phyloP scores from a whole-genome alignment of 2,888 invertebrate species.

The Philhelius pedissequus region DNA sequence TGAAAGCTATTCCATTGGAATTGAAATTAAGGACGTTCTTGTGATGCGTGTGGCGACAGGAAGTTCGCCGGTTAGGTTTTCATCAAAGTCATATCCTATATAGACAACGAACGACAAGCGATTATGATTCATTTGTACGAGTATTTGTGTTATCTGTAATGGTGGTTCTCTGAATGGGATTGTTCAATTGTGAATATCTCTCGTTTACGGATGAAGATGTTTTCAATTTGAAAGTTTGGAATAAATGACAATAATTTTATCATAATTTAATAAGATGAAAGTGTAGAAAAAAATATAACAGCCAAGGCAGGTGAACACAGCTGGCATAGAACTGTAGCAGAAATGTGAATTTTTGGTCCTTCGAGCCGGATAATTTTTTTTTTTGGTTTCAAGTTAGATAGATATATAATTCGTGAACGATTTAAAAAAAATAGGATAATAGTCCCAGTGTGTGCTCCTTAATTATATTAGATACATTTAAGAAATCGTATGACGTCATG shows the following conservation, averaged over 20 bases:
- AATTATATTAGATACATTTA: too few species aligned
- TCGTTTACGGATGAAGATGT: constrained; percentile 21
- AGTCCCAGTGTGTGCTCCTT: too few species aligned
- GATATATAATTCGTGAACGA: too few species aligned
- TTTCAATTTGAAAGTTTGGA: background rate
- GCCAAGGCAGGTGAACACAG: background rate
- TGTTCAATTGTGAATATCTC: constrained; percentile 42
- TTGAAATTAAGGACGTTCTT: constrained; percentile 45
- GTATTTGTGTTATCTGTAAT: background rate
- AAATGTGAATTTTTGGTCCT: background rate
- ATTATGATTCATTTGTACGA: constrained; percentile 1
- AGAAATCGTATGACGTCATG: too few species aligned
- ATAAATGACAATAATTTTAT: background rate
- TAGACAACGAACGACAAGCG: background rate
- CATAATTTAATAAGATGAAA: background rate
- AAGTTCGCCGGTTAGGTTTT: background rate
- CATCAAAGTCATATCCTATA: background rate
- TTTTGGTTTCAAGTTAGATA: background rate
- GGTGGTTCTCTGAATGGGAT: background rate
- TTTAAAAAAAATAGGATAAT: too few species aligned
- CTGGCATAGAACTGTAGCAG: accelerated
- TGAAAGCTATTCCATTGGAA: constrained; percentile 35
- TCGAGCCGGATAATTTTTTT: background rate
- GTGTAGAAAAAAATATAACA: background rate
- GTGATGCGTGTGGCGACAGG: constrained; percentile 52